phyloP scores from a whole-genome alignment of 2,113 vertebrate genomes.

The Laterallus jamaicensis region DNA sequence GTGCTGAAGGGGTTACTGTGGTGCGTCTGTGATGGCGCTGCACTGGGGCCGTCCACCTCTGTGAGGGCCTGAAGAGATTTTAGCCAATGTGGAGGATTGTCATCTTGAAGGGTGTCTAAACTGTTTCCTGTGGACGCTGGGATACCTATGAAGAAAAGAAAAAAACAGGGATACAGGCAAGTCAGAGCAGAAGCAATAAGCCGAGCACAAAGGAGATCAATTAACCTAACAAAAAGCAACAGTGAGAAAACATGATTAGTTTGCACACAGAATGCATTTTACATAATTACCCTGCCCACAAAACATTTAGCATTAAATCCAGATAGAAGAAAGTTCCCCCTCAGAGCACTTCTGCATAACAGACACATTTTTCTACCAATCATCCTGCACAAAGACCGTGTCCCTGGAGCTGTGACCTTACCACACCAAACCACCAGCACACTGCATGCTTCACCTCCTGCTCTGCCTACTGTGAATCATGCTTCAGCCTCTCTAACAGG shows the following conservation, averaged over 20 bases:
- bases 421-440: not conserved
- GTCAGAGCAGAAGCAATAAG: slow-evolving; percentile 33
- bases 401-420: not conserved
- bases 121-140: slow-evolving; percentile 91
- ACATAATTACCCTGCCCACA: not conserved
- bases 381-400: not conserved
- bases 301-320: not conserved
- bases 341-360: not conserved
- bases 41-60: slow-evolving; percentile 94
- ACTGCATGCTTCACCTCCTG: not conserved
- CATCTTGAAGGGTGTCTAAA: slow-evolving; percentile 98
- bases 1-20: slow-evolving; percentile 89
- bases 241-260: slow-evolving; percentile 47
- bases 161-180: slow-evolving; percentile 53
- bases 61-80: slow-evolving; percentile 99
- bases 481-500: slow-evolving; percentile 56
- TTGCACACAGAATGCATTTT: slow-evolving; percentile 37
- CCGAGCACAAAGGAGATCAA: slow-evolving; percentile 12
- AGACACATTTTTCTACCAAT: not conserved
- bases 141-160: slow-evolving; percentile 82
- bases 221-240: slow-evolving; percentile 44
- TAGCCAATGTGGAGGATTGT: slow-evolving; percentile 99
- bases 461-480: slow-evolving; percentile 34
- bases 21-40: slow-evolving; percentile 82
- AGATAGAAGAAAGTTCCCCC: not conserved